Evolutionary conservation across 2,888 invertebrate genomes (phyloP), one percentile per base, ranked within the genome.

Genomic region (Caenorhabditis drosophilae): DNA sequence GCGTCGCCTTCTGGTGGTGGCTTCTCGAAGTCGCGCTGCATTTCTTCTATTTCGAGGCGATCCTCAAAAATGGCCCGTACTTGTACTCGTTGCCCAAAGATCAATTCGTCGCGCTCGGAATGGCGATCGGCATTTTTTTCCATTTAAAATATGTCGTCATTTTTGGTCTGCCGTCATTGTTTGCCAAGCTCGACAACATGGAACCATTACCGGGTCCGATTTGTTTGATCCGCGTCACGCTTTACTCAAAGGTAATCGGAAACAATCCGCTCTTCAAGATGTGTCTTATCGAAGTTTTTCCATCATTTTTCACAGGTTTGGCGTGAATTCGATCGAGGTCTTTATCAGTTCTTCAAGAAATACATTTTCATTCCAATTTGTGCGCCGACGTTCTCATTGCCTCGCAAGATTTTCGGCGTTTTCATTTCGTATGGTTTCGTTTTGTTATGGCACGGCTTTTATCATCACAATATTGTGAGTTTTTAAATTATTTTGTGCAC

Each of bases 291-390:
- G 6, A n/a, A 12, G 18, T 15, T 18, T 45, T n/a, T 23, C 15
- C 18, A 42, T 12, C 36, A 36, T 9, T 36, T 36, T 12, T 41
- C 61, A 22, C 31, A 75, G 75, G 67, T 86, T 73, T 86, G 86
- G 86, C 83, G 85, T 26, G 82, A 78, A 51, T 86, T 86, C 81
- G 86, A 86, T 73, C 80, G 84, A 45, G 86, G 86, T 1, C 77
- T 86, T 35, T 85, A 86, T 70, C 77, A 77, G 42, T 86, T 85
- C 76, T 83, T 86, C 69, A 86, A 85, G 74, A 67, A 55, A 77
- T 85, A 86, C 78, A 85, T 86, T 26, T 86, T 85, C 74, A 75
- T 86, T 18, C 85, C 86, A 6, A 76, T 85, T 42, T 85, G 86
- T 27, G 84, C 84, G 0, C 85, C 85, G 3, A 77, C 77, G 16